Evolutionary conservation across 1,140 invertebrate genomes (phyloP).

Genomic region (Phortica variegata): DNA sequence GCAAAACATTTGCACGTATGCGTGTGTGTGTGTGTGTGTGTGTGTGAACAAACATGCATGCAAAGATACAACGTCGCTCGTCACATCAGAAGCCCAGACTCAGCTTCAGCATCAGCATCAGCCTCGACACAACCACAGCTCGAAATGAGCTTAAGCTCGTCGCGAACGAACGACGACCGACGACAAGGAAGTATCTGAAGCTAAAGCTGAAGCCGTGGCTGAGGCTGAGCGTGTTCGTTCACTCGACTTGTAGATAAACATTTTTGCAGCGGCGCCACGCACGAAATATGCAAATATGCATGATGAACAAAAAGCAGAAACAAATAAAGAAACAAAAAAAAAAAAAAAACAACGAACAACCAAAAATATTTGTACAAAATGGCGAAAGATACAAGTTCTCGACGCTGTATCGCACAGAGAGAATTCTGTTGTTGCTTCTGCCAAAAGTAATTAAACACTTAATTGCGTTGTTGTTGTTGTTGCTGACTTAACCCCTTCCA

Average conservation of each 20-base stretch:
- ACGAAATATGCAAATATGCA: no score
- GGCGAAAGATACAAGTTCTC: no score
- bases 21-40: slow-evolving; percentile 49
- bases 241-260: no score
- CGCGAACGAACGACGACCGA: slow-evolving; percentile 1
- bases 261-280: no score
- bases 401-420: no score
- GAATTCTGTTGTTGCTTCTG: no score
- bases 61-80: background rate
- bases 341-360: background rate
- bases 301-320: no score
- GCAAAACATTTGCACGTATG: slow-evolving; percentile 53
- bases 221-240: slow-evolving; percentile 39
- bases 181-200: slow-evolving; percentile 5
- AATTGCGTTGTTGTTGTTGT: slow-evolving; percentile 36
- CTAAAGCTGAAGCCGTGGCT: slow-evolving; percentile 21
- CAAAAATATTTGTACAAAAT: background rate
- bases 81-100: slow-evolving; percentile 12
- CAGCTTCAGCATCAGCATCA: slow-evolving; percentile 34
- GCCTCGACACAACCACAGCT: slow-evolving; percentile 37
- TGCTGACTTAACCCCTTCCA: background rate
- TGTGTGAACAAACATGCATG: slow-evolving; percentile 48
- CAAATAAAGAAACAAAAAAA: no score
- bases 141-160: no score
- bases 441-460: slow-evolving; percentile 46